Evolutionary conservation across 2,888 invertebrate species (phyloP), one percentile per base, ranked within the genome.

Genomic region (Sturmia bella): DNA sequence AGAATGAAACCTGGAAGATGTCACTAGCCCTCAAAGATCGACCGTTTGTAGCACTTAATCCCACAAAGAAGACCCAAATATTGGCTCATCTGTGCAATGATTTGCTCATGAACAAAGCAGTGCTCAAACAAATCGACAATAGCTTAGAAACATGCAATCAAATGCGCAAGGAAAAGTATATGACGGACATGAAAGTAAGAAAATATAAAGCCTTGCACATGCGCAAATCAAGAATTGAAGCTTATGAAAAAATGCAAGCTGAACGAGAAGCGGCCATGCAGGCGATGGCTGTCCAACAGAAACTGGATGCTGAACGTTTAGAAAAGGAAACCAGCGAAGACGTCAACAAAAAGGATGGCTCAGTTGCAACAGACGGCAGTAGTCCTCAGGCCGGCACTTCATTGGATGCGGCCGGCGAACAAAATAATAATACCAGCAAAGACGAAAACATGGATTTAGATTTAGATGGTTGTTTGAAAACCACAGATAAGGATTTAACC

Each of bases 11-110:
- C 0, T 96, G 95, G 92, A 95, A 94, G 87, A 92, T 96, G 87
- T 95, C 96, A 5, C 95, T 95, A 86, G 93, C 95, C 85, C 92
- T 98, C 13, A 94, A 95, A 76, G 95, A 95, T 89, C 95, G 95
- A 84, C 96, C 98, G 0, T 98, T 97, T 92, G 93, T 97, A 75
- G 94, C 97, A 0, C 92, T 99, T 3, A 95, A 94, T 89, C 94
- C 98, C 2, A 95, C 96, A 0, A 94, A 95, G 85, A 99, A 99
- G 90, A 95, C 97, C 0, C 94, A 95, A 84, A 96, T 98, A 87
- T 91, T 99, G 59, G 96, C 97, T 1, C 98, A 96, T 92, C 93
- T 99, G 27, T 98, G 98, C 92, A 97, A 99, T 91, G 98, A 99
- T 90, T 92, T 99, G 85, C 93, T 99, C 54, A 96, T 97, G 91